Evolutionary conservation across 2,113 vertebrate species (phyloP).

Genomic region (Nothoprocta perdicaria): DNA sequence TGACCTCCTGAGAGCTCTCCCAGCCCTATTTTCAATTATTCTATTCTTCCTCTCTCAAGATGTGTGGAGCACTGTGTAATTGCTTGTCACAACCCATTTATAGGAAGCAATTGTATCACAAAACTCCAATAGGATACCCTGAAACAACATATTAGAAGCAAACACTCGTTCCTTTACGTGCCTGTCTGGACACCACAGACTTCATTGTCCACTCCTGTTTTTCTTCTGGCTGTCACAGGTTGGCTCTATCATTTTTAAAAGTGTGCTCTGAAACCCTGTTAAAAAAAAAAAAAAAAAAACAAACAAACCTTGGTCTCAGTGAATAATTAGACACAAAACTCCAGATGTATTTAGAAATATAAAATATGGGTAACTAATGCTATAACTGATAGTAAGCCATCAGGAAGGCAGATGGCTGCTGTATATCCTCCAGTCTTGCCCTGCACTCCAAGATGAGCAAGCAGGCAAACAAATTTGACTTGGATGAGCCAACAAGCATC

Average conservation of each 20-base stretch:
- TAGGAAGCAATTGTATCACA: not conserved
- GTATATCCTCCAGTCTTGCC: not conserved
- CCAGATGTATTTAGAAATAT: slow-evolving; percentile 22
- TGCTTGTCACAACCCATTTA: slow-evolving; percentile 56
- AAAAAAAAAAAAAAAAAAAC: not conserved
- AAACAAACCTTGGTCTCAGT: not conserved
- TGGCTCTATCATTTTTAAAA: slow-evolving; percentile 4
- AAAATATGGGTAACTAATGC: not conserved
- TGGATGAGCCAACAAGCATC: not conserved
- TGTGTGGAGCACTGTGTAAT: slow-evolving; percentile 5
- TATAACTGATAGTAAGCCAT: not conserved
- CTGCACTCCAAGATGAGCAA: not conserved
- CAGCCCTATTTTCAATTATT: slow-evolving; percentile 29
- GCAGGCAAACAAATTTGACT: not conserved
- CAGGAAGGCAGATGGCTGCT: not conserved
- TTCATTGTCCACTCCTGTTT: not conserved
- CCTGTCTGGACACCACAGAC: not conserved
- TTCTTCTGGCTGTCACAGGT: slow-evolving; percentile 18
- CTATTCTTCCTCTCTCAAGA: slow-evolving; percentile 6
- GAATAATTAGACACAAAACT: slow-evolving; percentile 21
- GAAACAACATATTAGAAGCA: not conserved
- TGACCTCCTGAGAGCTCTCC: not conserved
- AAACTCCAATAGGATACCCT: slow-evolving; percentile 7
- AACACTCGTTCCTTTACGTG: not conserved
- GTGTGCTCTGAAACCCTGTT: not conserved